A percentile compares a stretch with the other conserved stretches of the same genome.
phyloP scores from a whole-genome alignment of 2,113 vertebrate genomes.

The Daphoenositta chrysoptera region DNA sequence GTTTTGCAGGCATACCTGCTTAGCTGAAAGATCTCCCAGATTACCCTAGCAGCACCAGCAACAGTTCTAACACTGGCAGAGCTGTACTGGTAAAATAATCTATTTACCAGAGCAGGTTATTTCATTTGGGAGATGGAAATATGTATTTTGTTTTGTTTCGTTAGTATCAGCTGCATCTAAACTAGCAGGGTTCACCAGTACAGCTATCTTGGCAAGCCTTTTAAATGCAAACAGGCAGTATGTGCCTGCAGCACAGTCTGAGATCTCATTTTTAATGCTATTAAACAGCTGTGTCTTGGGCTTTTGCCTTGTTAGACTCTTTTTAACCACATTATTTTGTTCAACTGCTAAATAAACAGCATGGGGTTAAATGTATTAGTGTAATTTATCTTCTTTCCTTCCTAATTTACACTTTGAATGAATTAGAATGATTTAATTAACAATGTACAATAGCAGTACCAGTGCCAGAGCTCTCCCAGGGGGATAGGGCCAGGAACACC shows the following conservation, averaged over 20 bases:
- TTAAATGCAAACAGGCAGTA: constrained; percentile 46
- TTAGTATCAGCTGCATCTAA: constrained; percentile 30
- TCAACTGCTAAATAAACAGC: constrained; percentile 73
- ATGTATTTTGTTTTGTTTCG: neutral
- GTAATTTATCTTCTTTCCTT: constrained; percentile 77
- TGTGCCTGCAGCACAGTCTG: constrained; percentile 46
- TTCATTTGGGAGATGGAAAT: constrained; percentile 1
- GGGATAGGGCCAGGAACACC: neutral
- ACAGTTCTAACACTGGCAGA: neutral
- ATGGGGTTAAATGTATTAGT: constrained; percentile 75
- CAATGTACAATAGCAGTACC: constrained; percentile 32
- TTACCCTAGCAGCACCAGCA: neutral
- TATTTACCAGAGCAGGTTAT: neutral
- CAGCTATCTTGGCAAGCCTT: neutral
- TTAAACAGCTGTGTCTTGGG: constrained; percentile 64
- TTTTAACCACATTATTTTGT: constrained; percentile 72
- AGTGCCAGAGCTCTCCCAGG: constrained; percentile 25
- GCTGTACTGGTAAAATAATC: neutral
- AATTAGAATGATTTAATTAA: constrained; percentile 79
- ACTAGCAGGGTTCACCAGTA: neutral
- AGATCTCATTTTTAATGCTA: constrained; percentile 67
- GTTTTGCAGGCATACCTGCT: neutral
- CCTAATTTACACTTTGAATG: constrained; percentile 71
- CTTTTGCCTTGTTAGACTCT: constrained; percentile 68
- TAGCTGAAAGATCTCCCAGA: neutral